Percentiles rank a stretch among this genome's conserved stretches.
Evolutionary conservation across 1,140 invertebrate genomes (phyloP).

Genomic region (Hypothenemus hampei): DNA sequence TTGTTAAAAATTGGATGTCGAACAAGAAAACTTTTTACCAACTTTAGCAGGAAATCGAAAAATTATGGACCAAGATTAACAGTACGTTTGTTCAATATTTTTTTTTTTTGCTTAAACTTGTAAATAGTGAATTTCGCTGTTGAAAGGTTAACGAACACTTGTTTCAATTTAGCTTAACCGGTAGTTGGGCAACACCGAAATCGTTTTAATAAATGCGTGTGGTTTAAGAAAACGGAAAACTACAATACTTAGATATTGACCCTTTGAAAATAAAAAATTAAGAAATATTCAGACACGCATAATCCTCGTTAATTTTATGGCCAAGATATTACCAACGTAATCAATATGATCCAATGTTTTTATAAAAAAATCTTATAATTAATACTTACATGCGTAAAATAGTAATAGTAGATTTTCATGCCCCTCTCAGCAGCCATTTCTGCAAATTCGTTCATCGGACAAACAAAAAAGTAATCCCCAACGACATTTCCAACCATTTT

Average conservation of each 20-base stretch:
- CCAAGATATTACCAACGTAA: neutral
- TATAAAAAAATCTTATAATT: neutral
- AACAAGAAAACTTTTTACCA: slow-evolving; percentile 5
- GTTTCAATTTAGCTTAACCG: too few relatives aligned
- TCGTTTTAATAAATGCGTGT: too few relatives aligned
- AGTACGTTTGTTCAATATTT: neutral
- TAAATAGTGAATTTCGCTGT: too few relatives aligned
- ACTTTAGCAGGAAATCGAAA: slow-evolving; percentile 7
- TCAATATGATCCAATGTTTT: neutral
- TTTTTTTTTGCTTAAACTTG: neutral
- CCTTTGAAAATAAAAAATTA: too few relatives aligned
- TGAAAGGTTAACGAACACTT: too few relatives aligned
- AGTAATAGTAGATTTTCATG: slow-evolving; percentile 87
- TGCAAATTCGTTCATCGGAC: slow-evolving; percentile 85
- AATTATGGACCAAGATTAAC: slow-evolving; percentile 1
- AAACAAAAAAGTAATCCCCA: slow-evolving; percentile 91
- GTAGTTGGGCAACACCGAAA: too few relatives aligned
- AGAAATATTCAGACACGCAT: slow-evolving; percentile 2
- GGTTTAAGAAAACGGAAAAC: too few relatives aligned
- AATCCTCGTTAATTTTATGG: slow-evolving; percentile 6
- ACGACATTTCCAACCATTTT: slow-evolving; percentile 83
- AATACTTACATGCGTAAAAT: slow-evolving; percentile 80
- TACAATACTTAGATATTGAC: too few relatives aligned
- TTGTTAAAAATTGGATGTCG: slow-evolving; percentile 2
- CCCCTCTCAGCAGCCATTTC: slow-evolving; percentile 75